Conservation (phyloP, 2,113 vertebrate species). For the Myxocyprinus asiaticus region DNA sequence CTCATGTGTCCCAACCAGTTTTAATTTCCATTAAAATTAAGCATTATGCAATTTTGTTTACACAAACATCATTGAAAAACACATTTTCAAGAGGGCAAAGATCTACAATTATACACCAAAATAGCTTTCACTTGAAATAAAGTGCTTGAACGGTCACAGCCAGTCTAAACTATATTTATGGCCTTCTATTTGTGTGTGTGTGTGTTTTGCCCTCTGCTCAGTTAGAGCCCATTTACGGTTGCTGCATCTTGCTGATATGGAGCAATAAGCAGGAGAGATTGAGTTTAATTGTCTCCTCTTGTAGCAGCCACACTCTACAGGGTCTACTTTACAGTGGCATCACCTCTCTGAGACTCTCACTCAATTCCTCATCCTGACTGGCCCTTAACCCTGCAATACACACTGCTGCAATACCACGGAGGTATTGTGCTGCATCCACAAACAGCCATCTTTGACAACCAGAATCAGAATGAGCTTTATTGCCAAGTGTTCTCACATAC, state of each 20-base stretch:
- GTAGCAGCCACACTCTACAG: background rate
- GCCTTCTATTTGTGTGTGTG: background rate
- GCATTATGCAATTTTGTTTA: no score
- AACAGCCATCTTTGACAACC: no score
- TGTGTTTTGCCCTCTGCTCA: background rate
- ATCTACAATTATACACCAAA: background rate
- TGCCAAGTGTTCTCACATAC: no score
- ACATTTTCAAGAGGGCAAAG: background rate
- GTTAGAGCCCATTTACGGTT: background rate
- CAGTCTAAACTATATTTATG: background rate
- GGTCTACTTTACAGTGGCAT: background rate
- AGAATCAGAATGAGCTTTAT: no score
- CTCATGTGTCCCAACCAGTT: background rate
- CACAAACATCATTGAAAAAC: background rate
- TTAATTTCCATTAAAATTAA: no score
- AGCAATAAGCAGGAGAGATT: conserved; percentile 6
- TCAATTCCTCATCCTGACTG: conserved; percentile 18
- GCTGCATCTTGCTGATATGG: conserved; percentile 1
- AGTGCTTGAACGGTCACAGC: background rate
- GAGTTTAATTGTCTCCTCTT: conserved; percentile 23
- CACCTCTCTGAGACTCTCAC: background rate
- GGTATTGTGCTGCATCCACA: background rate
- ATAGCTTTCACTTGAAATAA: background rate
- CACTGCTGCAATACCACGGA: background rate
- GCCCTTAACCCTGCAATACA: conserved; percentile 20